Evolutionary conservation across 2,113 vertebrate genomes (phyloP).

Genomic region (Ptilonorhynchus violaceus): DNA sequence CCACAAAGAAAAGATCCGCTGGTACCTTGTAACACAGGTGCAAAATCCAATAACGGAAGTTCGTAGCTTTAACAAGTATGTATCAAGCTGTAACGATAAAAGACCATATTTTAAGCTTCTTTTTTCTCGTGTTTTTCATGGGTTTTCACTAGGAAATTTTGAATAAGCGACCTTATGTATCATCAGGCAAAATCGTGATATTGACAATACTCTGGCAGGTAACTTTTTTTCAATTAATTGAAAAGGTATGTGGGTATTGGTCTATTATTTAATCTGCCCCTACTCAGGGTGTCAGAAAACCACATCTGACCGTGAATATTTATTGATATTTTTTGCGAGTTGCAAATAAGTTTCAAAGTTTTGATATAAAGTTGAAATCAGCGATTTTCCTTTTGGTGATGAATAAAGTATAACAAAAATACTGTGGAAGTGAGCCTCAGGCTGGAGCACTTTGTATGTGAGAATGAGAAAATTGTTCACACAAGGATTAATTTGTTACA

Average conservation of each 20-base stretch:
- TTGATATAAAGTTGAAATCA: fast-evolving
- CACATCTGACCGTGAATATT: fast-evolving
- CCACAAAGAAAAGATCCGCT: fast-evolving
- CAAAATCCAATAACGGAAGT: fast-evolving
- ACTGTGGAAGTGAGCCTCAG: fast-evolving
- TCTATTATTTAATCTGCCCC: fast-evolving
- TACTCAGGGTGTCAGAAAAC: background rate
- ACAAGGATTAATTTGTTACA: fast-evolving
- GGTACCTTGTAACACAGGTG: fast-evolving
- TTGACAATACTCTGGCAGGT: background rate
- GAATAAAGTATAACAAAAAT: fast-evolving
- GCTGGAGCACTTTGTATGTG: fast-evolving
- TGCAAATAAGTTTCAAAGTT: fast-evolving
- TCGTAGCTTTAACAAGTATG: fast-evolving
- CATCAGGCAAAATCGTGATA: fast-evolving
- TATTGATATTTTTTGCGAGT: fast-evolving
- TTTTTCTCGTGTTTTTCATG: fast-evolving
- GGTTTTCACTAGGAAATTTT: background rate
- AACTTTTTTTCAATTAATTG: too few relatives aligned
- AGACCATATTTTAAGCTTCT: fast-evolving
- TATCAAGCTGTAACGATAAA: fast-evolving
- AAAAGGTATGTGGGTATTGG: fast-evolving
- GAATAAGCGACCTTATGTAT: too few relatives aligned
- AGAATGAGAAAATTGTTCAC: fast-evolving
- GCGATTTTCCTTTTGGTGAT: fast-evolving